Conservation (phyloP, 2,797 vertebrate species). For the Sebastes reedi region DNA sequence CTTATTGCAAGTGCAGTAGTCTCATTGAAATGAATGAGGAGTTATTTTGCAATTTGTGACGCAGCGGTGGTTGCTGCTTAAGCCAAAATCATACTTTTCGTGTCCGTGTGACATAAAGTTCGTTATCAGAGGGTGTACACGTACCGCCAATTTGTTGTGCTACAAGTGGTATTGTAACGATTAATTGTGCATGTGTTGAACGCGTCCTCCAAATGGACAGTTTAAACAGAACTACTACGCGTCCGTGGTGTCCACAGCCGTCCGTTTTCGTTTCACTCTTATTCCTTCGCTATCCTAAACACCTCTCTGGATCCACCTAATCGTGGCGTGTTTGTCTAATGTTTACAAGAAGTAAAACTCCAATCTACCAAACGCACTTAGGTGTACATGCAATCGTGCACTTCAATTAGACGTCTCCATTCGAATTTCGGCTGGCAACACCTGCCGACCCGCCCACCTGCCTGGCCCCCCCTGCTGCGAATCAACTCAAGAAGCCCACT, state of each 20-base stretch:
- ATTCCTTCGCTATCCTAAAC: neutral
- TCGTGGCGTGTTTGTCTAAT: neutral
- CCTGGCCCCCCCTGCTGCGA: conserved; percentile 22
- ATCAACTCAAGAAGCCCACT: conserved; percentile 56
- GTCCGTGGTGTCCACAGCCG: too few relatives aligned
- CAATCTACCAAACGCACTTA: conserved; percentile 7
- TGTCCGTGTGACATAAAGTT: neutral
- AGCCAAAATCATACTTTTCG: fast-evolving
- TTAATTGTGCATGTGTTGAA: too few relatives aligned
- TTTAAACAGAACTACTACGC: too few relatives aligned
- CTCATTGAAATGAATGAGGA: too few relatives aligned
- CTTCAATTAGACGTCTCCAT: conserved; percentile 44
- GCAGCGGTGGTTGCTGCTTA: neutral
- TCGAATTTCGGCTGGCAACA: conserved; percentile 31
- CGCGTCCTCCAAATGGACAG: too few relatives aligned
- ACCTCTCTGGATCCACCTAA: neutral
- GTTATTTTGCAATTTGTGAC: too few relatives aligned
- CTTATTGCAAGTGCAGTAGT: too few relatives aligned
- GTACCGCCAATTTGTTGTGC: neutral
- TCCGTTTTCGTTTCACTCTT: neutral
- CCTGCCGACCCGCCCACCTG: conserved; percentile 40
- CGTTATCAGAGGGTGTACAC: neutral
- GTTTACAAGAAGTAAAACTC: neutral
- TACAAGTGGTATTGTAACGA: too few relatives aligned
- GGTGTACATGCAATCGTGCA: neutral